These are phyloP conservation scores for Epinephelus lanceolatus DNA, from an alignment of 2,113 vertebrate genomes.

Conservation along the genomic window DNA sequence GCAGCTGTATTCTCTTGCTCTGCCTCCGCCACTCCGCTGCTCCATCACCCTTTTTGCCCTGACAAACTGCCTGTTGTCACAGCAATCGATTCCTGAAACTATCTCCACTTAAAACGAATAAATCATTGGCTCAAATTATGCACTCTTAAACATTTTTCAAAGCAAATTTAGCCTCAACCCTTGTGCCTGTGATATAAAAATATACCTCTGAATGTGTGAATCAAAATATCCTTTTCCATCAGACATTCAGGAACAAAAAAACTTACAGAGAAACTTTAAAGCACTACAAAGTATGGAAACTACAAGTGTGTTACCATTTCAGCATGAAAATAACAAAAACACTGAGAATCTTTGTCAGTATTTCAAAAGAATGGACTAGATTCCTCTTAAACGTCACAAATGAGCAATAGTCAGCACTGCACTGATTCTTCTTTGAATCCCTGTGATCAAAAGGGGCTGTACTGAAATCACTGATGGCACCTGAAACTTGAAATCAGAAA, in stretches of 20 bases:
- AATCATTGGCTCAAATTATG: background rate
- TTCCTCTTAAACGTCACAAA: background rate
- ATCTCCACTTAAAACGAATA: slow-evolving; percentile 9
- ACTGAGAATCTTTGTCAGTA: background rate
- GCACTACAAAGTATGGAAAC: background rate
- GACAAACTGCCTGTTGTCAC: background rate
- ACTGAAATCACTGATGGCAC: background rate
- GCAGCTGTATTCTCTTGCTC: slow-evolving; percentile 5
- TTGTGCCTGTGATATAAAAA: background rate
- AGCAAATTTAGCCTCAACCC: background rate
- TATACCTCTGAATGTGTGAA: background rate
- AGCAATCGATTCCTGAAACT: slow-evolving; percentile 3
- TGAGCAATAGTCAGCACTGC: background rate
- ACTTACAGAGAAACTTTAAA: background rate
- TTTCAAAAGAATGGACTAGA: slow-evolving; percentile 4
- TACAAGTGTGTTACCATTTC: background rate
- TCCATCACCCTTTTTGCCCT: background rate
- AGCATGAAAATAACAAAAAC: background rate
- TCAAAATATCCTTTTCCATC: background rate
- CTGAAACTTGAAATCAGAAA: background rate
- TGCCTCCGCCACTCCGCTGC: slow-evolving; percentile 10
- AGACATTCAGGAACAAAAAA: background rate
- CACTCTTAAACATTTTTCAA: background rate
- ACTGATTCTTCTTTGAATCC: background rate
- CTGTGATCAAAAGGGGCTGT: background rate